Conservation (phyloP, 2,797 vertebrate species). For the Malacoraja senta region DNA sequence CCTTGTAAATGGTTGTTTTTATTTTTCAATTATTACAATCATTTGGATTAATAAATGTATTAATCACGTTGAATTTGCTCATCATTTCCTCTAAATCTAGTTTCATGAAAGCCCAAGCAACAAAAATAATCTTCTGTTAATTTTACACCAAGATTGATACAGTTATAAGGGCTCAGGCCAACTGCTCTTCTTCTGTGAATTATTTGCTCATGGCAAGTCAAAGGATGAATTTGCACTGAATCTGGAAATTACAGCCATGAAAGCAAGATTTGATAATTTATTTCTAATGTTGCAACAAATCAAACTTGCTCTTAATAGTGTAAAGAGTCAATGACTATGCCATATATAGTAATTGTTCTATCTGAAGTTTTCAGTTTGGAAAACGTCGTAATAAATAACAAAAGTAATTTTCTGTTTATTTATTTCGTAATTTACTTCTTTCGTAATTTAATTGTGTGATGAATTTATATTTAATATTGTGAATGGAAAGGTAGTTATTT, state of each 20-base stretch:
- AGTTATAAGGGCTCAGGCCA: slow-evolving; percentile 11
- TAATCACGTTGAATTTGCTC: background rate
- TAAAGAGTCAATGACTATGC: background rate
- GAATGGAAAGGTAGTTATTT: background rate
- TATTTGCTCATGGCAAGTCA: slow-evolving; percentile 56
- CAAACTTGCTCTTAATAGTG: background rate
- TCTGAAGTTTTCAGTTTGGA: background rate
- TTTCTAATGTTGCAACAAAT: background rate
- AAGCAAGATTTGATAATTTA: background rate
- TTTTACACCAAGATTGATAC: background rate
- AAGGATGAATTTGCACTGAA: slow-evolving; percentile 53
- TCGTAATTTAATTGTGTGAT: background rate
- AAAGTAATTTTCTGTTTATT: background rate
- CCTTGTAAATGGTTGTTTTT: background rate
- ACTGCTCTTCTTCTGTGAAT: slow-evolving; percentile 51
- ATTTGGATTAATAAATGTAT: background rate
- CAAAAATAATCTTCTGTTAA: background rate
- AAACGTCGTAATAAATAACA: background rate
- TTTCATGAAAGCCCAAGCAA: background rate
- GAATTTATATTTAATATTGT: background rate
- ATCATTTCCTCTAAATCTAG: background rate
- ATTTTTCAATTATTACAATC: background rate
- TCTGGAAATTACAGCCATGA: background rate
- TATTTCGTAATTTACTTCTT: background rate
- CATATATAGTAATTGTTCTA: background rate